Percentiles rank a stretch among this genome's conserved stretches.
Evolutionary conservation across 2,113 vertebrate genomes (phyloP).

Genomic region (Siphamia tubifer): DNA sequence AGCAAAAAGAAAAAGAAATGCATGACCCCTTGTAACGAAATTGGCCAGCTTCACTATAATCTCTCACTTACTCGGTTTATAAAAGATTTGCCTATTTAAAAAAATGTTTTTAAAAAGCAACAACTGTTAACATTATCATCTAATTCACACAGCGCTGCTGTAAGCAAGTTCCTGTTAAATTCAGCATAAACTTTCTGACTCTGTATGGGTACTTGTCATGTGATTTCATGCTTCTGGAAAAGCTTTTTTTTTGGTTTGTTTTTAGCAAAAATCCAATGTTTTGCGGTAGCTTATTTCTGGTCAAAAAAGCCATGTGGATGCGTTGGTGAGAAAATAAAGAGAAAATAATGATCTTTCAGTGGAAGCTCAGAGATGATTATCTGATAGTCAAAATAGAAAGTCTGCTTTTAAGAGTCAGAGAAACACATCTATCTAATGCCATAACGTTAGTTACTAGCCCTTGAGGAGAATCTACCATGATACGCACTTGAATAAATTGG

Average conservation of each 20-base stretch:
- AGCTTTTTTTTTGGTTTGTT: too few relatives aligned
- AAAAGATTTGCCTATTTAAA: constrained; percentile 4
- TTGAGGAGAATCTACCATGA: constrained; percentile 26
- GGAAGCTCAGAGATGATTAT: background rate
- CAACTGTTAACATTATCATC: constrained; percentile 1
- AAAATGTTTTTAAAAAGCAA: constrained; percentile 4
- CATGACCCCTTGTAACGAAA: too few relatives aligned
- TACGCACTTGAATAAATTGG: background rate
- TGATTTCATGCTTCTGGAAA: too few relatives aligned
- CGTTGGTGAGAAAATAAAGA: too few relatives aligned
- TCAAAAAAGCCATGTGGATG: background rate
- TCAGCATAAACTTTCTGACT: background rate
- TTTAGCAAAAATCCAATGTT: too few relatives aligned
- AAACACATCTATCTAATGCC: background rate
- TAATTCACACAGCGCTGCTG: background rate
- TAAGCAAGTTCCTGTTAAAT: background rate
- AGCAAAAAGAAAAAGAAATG: too few relatives aligned
- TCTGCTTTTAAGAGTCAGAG: background rate
- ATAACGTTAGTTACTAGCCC: constrained; percentile 40
- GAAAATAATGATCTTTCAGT: background rate
- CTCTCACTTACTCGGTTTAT: background rate
- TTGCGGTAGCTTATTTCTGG: constrained; percentile 21
- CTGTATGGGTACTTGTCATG: constrained; percentile 50
- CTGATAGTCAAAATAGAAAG: background rate
- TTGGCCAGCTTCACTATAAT: too few relatives aligned